Evolutionary conservation across 2,113 vertebrate species (phyloP), one percentile per base, ranked within the genome.

Genomic region (Bubo bubo): DNA sequence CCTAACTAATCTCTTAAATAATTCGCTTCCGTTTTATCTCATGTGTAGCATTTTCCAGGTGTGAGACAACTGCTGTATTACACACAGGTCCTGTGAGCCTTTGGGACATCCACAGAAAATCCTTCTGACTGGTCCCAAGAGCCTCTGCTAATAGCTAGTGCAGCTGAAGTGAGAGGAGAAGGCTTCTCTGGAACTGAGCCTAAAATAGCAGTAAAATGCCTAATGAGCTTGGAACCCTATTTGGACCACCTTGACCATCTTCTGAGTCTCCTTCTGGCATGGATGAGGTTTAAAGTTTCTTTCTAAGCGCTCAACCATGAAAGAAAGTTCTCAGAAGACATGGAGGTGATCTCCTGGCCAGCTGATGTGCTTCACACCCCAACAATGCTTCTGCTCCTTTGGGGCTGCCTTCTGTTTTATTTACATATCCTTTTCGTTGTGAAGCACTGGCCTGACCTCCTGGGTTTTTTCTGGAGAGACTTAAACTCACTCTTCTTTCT

Each of bases 31-130:
- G 2, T 74, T 94, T 70, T 59, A 13, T 34, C 16, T 56, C 11
- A 19, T 0, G 1, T 28, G 37, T 62, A 22, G 22, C 37, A 16
- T 10, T 90, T 84, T 19, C 4, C 32, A 74, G 10, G 15, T 52
- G 35, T 66, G 49, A 80, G 4, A 41, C 14, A 76, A 9, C 7
- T 32, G 6, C 32, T 81, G 8, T 62, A 6, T 53, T 39, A 9
- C 19, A 58, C 3, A 6, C 9, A 58, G 8, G 4, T 74, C 17
- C 41, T 41, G 39, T 1, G 1, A 76, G 1, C 2, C 4, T 26
- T 37, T 49, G 26, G 21, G 12, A 56, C 35, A 56, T 2, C 4
- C 17, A 34, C 8, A 15, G 30, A 13, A 66, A 84, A 81, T 81
- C n/a, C 17, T 39, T 77, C 45, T 41, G 30, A 50, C 11, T 26